A percentile compares a stretch with the other conserved stretches of the same genome.
These are phyloP conservation scores for Protobothrops mucrosquamatus DNA, from an alignment of 2,113 vertebrate species.

Conservation along the genomic window DNA sequence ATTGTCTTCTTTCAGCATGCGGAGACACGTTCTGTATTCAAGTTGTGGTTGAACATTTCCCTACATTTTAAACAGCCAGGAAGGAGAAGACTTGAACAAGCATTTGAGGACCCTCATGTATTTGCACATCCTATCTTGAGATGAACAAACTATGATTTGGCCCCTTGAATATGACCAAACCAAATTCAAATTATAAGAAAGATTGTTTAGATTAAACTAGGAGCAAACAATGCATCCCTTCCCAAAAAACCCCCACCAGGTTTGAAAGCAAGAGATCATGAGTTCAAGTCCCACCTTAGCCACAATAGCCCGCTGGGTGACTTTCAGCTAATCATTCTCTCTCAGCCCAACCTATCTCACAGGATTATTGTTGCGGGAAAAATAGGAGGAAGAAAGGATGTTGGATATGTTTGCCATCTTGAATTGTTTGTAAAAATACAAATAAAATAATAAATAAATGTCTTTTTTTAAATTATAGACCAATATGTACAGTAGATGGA, in stretches of 20 bases:
- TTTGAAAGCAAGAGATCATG: too few species aligned
- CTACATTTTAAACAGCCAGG: neutral
- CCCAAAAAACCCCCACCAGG: neutral
- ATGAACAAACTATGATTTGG: neutral
- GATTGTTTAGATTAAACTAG: neutral
- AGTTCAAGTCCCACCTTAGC: too few species aligned
- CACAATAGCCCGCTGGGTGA: too few species aligned
- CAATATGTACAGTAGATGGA: neutral
- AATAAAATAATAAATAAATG: neutral
- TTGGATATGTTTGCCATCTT: neutral
- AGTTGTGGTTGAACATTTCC: neutral
- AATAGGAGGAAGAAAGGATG: neutral
- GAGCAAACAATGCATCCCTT: neutral
- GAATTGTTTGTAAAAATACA: neutral
- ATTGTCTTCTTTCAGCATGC: neutral
- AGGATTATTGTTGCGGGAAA: too few species aligned
- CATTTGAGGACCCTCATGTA: neutral
- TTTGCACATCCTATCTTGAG: neutral
- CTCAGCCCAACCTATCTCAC: too few species aligned
- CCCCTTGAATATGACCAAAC: neutral
- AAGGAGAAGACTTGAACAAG: neutral
- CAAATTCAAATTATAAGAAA: neutral
- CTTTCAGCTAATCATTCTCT: too few species aligned
- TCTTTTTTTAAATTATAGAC: neutral
- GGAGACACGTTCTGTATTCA: neutral